Conservation (phyloP, 2,113 vertebrate genomes). For the Centrocercus urophasianus region DNA sequence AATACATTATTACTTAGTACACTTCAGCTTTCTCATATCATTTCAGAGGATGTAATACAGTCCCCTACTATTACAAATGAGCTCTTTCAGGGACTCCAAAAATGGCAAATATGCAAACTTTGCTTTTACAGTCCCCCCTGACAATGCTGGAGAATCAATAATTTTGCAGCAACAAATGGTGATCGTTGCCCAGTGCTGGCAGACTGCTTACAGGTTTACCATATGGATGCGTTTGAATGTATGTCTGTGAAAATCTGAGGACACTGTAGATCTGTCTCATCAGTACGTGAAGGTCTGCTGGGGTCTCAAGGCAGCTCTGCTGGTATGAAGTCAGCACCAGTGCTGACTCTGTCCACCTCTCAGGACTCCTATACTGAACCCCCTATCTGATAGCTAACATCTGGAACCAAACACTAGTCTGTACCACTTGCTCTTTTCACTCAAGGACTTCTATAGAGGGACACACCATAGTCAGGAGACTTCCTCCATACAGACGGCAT, state of each 20-base stretch:
- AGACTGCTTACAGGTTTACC: neutral
- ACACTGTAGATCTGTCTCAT: neutral
- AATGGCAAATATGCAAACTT: neutral
- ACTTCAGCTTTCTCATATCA: neutral
- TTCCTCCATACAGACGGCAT: neutral
- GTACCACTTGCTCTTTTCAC: neutral
- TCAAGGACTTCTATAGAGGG: neutral
- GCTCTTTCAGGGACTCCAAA: neutral
- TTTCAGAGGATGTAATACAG: neutral
- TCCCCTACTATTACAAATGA: neutral
- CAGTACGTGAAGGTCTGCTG: fast-evolving
- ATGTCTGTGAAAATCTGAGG: neutral
- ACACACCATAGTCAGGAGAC: neutral
- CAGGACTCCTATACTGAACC: neutral
- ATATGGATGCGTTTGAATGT: neutral
- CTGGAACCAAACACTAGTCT: neutral
- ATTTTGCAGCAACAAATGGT: neutral
- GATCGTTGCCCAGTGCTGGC: neutral
- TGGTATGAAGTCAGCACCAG: neutral
- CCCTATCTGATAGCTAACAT: neutral
- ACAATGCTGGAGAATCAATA: neutral
- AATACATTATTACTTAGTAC: constrained; percentile 45
- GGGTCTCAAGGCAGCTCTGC: neutral
- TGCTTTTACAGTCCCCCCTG: neutral
- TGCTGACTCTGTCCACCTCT: neutral